Evolutionary conservation across 2,888 invertebrate species (phyloP), one percentile per base, ranked within the genome.

Genomic region (Quadriops clusia): DNA sequence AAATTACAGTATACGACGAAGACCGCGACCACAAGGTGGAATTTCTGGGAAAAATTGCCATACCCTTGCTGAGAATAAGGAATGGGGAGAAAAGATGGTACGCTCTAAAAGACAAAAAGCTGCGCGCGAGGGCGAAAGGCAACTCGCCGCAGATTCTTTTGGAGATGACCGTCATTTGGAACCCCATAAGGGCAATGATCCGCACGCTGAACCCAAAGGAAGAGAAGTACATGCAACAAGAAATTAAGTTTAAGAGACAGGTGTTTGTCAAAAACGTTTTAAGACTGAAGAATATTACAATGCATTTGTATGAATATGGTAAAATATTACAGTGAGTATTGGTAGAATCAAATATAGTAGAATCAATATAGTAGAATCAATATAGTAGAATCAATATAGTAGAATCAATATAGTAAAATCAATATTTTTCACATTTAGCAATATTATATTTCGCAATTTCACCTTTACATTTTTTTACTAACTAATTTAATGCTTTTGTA

Each of bases 21-120:
- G 97, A 98, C 58, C 75, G 93, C 37, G 93, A 94, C 56, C 94
- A 95, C 58, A 95, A 95, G 60, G 93, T 91, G 7, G 97, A 98
- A 59, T 98, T 98, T 57, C 65, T 98, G 8, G 98, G 98, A 1
- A 90, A 87, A 60, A 52, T 36, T 3, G 41, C 47, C 4, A 77
- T 97, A 44, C 95, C 95, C 0, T 59, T 97, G 28, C 61, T 95
- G 32, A 70, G 75, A 48, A 81, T 97, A 44, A 70, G 78, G 41
- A 91, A 86, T 52, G 86, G 90, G 0, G 91, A 91, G 53, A 89
- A 89, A 54, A 68, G 86, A 40, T 97, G 97, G 97, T 97, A 89
- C 58, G 83, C 86, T 0, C 63, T 98, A 23, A 98, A 98, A 55
- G 97, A 98, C 57, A 87, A 90, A 60, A 97, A 95, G 54, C 69